Percentiles rank a stretch among this genome's conserved stretches.
phyloP scores from a whole-genome alignment of 1,140 invertebrate species.

The Mylabris phalerata region DNA sequence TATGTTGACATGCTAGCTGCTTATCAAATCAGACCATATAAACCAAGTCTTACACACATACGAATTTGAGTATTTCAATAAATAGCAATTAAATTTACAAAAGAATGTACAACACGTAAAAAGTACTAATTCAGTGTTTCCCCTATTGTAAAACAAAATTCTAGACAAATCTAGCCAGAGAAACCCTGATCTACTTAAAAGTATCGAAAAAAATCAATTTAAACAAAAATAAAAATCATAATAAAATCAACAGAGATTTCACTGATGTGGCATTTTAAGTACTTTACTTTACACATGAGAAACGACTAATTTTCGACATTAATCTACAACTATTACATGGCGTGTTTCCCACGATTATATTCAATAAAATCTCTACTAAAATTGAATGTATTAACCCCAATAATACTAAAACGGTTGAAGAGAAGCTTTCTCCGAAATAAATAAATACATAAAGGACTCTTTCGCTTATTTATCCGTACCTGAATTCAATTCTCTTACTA shows the following conservation, averaged over 20 bases:
- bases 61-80: not conserved
- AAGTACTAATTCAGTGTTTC: too few relatives aligned
- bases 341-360: too few relatives aligned
- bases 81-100: slow-evolving; percentile 9
- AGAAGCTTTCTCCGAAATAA: not conserved
- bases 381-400: not conserved
- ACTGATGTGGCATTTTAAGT: too few relatives aligned
- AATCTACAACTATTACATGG: too few relatives aligned
- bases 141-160: too few relatives aligned
- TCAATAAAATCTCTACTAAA: slow-evolving; percentile 5
- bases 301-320: too few relatives aligned
- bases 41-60: too few relatives aligned
- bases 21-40: slow-evolving; percentile 10
- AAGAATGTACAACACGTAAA: not conserved
- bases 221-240: slow-evolving; percentile 12
- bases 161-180: too few relatives aligned
- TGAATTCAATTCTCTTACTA: slow-evolving; percentile 91
- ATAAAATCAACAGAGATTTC: slow-evolving; percentile 4
- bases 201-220: slow-evolving; percentile 11
- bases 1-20: slow-evolving; percentile 19
- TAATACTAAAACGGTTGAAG: slow-evolving; percentile 23
- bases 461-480: slow-evolving; percentile 50
- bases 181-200: not conserved
- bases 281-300: too few relatives aligned
- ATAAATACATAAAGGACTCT: slow-evolving; percentile 4